Percentiles rank a stretch among this genome's conserved stretches.
Conservation (phyloP, 2,113 vertebrate species). For the Cygnus atratus region DNA sequence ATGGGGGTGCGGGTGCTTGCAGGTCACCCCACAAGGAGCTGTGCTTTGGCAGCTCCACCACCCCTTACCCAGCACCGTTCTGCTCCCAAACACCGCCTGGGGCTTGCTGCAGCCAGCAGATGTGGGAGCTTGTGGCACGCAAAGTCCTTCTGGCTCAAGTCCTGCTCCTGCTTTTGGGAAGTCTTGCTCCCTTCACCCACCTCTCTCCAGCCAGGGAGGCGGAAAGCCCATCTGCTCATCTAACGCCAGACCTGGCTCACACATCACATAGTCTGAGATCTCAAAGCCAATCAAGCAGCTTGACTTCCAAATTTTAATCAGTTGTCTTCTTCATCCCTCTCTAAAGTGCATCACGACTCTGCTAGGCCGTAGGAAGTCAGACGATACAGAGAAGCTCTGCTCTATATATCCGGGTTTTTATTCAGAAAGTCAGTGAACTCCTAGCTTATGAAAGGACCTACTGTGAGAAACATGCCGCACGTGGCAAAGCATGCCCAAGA, state of each 20-base stretch:
- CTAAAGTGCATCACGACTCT: neutral
- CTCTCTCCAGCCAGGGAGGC: neutral
- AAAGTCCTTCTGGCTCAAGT: neutral
- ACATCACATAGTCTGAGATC: neutral
- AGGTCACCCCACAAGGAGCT: neutral
- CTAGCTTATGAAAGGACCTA: neutral
- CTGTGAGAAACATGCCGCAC: neutral
- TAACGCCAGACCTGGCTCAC: neutral
- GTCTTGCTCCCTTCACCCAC: neutral
- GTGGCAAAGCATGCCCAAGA: neutral
- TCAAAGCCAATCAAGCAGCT: neutral
- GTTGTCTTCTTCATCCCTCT: neutral
- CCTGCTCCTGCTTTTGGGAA: neutral
- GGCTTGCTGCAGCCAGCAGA: neutral
- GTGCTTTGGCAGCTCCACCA: neutral
- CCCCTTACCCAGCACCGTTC: neutral
- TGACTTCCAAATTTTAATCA: neutral
- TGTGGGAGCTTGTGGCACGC: neutral
- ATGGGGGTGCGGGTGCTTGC: fast-evolving
- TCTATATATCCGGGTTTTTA: neutral
- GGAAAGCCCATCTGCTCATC: conserved; percentile 15
- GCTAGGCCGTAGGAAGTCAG: neutral
- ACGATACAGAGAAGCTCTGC: neutral
- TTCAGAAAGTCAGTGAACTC: neutral
- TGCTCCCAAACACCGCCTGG: neutral